Base-by-base conservation (phyloP, 2,797 vertebrate species). In the Propithecus perrieri region DNA sequence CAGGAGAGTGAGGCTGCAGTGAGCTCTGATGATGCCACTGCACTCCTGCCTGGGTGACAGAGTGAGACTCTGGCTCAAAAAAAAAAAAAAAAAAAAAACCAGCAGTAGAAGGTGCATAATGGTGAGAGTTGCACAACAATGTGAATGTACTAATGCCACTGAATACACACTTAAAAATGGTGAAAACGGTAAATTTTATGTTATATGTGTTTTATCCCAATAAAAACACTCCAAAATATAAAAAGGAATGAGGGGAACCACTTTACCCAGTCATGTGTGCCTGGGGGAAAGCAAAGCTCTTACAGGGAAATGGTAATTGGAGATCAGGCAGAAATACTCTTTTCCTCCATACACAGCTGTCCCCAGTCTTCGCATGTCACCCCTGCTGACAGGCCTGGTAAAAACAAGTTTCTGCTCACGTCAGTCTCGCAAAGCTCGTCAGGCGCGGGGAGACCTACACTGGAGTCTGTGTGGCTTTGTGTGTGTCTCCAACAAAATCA, bases 331-430 rank as follows among this genome's bases (percentile, higher is more conserved):
- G 65, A 83, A 53, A 46, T 18, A 30, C 20, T 33, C 38, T 63
- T 28, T 63, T 53, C 11, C 33, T 76, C 41, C 30, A 13, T 18
- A 59, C 46, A 15, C 28, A 59, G 69, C 2, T 11, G 20, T 50
- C 24, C 14, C 61, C 3, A 20, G 55, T 53, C 57, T 92, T 4
- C 24, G 28, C 35, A 38, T 11, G 33, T 86, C 55, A 50, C 55
- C 67, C 55, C 61, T 38, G 46, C 69, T 63, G 81, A 74, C 78
- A 69, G 53, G 24, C 57, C 11, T 71, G 3, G 78, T 43, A 30
- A 59, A 74, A 91, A 85, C 59, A 50, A 43, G 33, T 63, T 65
- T 91, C 85, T 38, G 59, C 69, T 91, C 90, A 3, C 24, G 20
- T 67, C 67, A 46, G 24, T 85, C 55, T 91, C 2, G 0, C 50